A percentile compares a stretch with the other conserved stretches of the same genome.
Evolutionary conservation across 2,797 vertebrate genomes (phyloP).

Genomic region (Kryptolebias ocellatus): DNA sequence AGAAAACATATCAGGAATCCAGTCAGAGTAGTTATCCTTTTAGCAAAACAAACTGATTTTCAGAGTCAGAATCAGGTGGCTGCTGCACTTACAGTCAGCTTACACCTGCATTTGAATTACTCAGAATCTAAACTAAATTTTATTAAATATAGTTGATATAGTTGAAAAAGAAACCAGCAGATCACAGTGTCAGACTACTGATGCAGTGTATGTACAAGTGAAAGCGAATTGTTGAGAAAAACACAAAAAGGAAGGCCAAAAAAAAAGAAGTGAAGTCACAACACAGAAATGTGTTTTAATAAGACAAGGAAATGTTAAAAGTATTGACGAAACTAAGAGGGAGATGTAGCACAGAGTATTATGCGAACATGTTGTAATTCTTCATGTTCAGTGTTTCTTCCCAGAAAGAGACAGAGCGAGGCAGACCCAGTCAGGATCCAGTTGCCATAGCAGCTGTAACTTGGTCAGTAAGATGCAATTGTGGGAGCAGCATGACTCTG

Average conservation of each 20-base stretch:
- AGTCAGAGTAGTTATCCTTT: not conserved
- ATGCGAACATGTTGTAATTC: not conserved
- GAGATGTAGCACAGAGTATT: not conserved
- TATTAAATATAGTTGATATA: not conserved
- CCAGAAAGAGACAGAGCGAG: not conserved
- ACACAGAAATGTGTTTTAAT: not conserved
- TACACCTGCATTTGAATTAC: not conserved
- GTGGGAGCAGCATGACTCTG: slow-evolving; percentile 38
- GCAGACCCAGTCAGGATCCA: slow-evolving; percentile 19
- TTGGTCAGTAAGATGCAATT: slow-evolving; percentile 37
- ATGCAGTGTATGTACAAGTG: no score
- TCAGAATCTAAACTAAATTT: not conserved
- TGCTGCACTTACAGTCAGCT: not conserved
- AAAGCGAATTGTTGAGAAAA: not conserved
- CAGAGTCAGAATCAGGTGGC: not conserved
- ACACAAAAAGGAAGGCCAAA: not conserved
- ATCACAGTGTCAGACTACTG: no score
- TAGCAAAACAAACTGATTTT: not conserved
- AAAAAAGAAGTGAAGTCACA: not conserved
- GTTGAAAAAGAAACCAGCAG: not conserved
- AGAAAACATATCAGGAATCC: not conserved
- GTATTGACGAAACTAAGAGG: not conserved
- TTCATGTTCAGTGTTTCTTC: slow-evolving; percentile 1
- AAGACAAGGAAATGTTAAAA: not conserved
- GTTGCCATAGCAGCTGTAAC: slow-evolving; percentile 68